A percentile compares a stretch with the other conserved stretches of the same genome.
These are phyloP conservation scores for Apantesis nais DNA, from an alignment of 2,888 invertebrate genomes.

Conservation along the genomic window DNA sequence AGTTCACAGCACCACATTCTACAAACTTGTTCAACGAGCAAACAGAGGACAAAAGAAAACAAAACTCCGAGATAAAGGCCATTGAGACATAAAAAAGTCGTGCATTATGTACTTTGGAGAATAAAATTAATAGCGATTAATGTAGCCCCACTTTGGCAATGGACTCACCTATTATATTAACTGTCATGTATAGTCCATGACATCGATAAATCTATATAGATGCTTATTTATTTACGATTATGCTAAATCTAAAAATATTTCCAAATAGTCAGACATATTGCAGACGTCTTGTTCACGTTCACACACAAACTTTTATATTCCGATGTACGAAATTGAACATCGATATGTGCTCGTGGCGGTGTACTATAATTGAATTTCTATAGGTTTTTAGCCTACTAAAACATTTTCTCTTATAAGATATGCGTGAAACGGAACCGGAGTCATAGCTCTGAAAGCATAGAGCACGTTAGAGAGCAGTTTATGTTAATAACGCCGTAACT, in stretches of 20 bases:
- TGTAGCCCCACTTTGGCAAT: slow-evolving; percentile 49
- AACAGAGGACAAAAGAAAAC: slow-evolving; percentile 83
- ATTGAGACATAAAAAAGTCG: slow-evolving; percentile 83
- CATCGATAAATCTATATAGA: slow-evolving; percentile 63
- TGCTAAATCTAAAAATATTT: slow-evolving; percentile 84
- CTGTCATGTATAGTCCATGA: slow-evolving; percentile 77
- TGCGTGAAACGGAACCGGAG: slow-evolving; percentile 62
- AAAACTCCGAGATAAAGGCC: slow-evolving; percentile 84
- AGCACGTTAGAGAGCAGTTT: not conserved
- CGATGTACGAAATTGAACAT: slow-evolving; percentile 63
- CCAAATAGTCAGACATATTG: slow-evolving; percentile 86
- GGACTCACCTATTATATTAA: slow-evolving; percentile 68
- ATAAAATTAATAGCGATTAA: slow-evolving; percentile 56
- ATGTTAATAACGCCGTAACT: not conserved
- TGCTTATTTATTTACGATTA: slow-evolving; percentile 68
- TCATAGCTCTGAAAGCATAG: slow-evolving; percentile 13
- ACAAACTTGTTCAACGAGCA: slow-evolving; percentile 74
- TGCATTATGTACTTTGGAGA: slow-evolving; percentile 69
- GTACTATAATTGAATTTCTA: slow-evolving; percentile 53
- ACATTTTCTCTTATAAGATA: slow-evolving; percentile 39
- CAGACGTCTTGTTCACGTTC: slow-evolving; percentile 80
- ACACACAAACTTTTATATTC: slow-evolving; percentile 70
- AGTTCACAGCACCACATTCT: slow-evolving; percentile 62
- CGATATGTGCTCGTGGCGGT: slow-evolving; percentile 61
- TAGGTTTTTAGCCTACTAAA: slow-evolving; percentile 43